Conservation (phyloP, 2,888 invertebrate genomes). For the Neoascia interrupta region DNA sequence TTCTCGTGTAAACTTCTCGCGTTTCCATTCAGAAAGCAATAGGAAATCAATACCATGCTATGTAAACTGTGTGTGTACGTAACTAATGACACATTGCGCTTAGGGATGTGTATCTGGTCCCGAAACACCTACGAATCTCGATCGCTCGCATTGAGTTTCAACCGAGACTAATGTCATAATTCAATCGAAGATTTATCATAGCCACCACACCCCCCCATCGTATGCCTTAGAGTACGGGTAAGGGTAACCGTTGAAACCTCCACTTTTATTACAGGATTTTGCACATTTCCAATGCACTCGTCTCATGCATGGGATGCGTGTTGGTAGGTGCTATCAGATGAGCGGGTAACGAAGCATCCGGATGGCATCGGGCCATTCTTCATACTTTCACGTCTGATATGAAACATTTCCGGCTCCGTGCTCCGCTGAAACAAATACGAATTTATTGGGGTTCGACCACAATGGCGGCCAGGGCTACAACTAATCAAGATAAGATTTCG, state of each 20-base stretch:
- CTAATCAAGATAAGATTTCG: constrained; percentile 69
- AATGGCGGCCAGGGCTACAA: constrained; percentile 55
- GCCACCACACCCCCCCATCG: too few relatives aligned
- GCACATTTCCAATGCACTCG: constrained; percentile 18
- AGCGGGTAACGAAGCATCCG: constrained; percentile 20
- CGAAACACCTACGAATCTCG: constrained; percentile 61
- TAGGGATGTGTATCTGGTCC: constrained; percentile 53
- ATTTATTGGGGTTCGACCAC: constrained; percentile 63
- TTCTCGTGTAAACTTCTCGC: constrained; percentile 50
- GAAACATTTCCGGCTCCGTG: constrained; percentile 54
- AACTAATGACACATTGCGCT: constrained; percentile 62
- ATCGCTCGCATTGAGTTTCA: constrained; percentile 61
- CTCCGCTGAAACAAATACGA: constrained; percentile 61
- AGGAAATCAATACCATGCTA: constrained; percentile 53
- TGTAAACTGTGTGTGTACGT: constrained; percentile 30
- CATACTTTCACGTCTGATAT: constrained; percentile 59
- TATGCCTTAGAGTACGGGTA: too few relatives aligned
- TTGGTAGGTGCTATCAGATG: constrained; percentile 8
- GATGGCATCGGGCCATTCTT: constrained; percentile 30
- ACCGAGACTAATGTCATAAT: constrained; percentile 64
- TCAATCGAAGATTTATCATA: constrained; percentile 65
- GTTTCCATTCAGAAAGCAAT: constrained; percentile 51
- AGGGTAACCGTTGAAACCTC: constrained; percentile 20
- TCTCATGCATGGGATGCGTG: not conserved
- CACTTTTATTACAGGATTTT: constrained; percentile 48